Base-by-base conservation (phyloP, 1,140 invertebrate genomes). In the Phenacoccus solenopsis region DNA sequence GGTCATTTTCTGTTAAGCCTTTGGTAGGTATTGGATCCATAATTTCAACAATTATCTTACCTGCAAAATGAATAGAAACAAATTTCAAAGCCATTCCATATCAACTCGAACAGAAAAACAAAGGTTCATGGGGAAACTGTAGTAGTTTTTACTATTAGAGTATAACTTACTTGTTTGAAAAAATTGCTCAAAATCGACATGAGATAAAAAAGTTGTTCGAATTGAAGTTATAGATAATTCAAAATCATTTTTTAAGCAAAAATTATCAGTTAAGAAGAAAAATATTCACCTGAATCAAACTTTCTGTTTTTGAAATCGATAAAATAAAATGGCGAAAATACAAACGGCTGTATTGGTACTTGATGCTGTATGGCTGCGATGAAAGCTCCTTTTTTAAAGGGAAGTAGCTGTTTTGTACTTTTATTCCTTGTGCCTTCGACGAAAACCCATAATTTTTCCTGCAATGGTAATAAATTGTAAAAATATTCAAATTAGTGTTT, bases 351-450 rank as follows among this genome's bases (percentile, higher is more conserved):
- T 68, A 90, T 84, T 3, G 88, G 88, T 16, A 88, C 81, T 81
- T 90, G 84, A 49, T 84, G 83, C 30, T 85, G 80, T 27, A 90
- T 82, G 9, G 89, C 89, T 70, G 90, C 81, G 75, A 87, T 84
- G 78, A 91, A 91, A 1, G 88, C 89, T 2, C 89, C 89, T 76
- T 87, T 89, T 74, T 90, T 90, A 73, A 86, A 86, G 3, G 82
- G 80, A 16, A 83, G 75, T 20, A 80, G 68, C 16, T 77, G 80
- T 30, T 75, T 73, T 22, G 73, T 69, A 28, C 75, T 74, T 21
- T 72, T 73, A 73, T 83, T 83, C 67, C 83, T 78, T 16, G 82
- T 84, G 0, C 85, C 85, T 77, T 87, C 86, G 1, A 85, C 84
- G 70, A 86, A 87, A 59, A 87, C 76, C 82, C 84, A 86, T 5